Evolutionary conservation across 35 echinoderm and acorn worm species (phyloP), one percentile per base, ranked within the genome.

Genomic region (Hemicentrotus pulcherrimus): DNA sequence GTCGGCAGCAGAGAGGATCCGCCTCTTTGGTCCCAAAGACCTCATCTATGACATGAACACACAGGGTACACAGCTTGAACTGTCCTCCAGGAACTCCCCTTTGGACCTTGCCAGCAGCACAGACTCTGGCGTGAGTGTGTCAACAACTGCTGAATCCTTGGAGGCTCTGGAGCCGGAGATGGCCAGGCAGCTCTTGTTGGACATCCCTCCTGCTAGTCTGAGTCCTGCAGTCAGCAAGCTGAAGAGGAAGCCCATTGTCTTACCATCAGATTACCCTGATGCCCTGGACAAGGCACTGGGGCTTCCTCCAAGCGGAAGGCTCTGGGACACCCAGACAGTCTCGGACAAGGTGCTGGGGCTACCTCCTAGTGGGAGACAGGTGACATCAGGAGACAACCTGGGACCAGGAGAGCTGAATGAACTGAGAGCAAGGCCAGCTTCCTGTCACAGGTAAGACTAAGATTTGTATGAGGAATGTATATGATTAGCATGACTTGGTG

Each of bases 1-100:
- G 16, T 93, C 91, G 32, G 48, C 45, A 31, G 46, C 46, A 47
- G 91, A 93, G 30, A 47, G 91, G 11, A 93, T 93, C 45, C 91
- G 91, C 48, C 48, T 93, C 46, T 93, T 93, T 93, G 91, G 91
- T 50, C 91, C 91, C 48, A 93, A 93, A 48, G 91, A 93, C 91
- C 91, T 93, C 46, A 93, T 93, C 91, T 93, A 32, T n/a, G 46
- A 93, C 91, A 13, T 93, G 46, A 93, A 31, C 14, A 50, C 16
- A 47, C 16, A 58, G 48, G 91, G 91, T 58, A 14, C n/a, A 31
- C 91, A 18, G 11, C 46, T 58, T 13, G 91, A 93, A 31, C 28
- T 93, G 46, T 19, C 46, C 28, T 90, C 88, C 31, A 47, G 48
- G 48, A 58, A 47, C 30, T 47, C 48, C 5, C 91, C 45, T 13